Base-by-base conservation (phyloP, 2,888 invertebrate species). In the Antheraea assamensis region DNA sequence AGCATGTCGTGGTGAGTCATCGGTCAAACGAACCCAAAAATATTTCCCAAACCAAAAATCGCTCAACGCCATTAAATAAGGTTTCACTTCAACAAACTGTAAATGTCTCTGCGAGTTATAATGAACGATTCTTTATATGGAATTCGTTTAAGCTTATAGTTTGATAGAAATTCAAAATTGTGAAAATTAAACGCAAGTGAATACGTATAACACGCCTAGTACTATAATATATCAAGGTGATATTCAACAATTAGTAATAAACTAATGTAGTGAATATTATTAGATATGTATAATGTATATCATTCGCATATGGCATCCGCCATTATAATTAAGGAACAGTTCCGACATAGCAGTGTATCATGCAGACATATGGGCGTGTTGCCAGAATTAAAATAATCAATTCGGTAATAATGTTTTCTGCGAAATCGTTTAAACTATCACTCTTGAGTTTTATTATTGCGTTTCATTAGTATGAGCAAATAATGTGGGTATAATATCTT, bases 311-410 rank as follows among this genome's bases (percentile, higher is more conserved):
- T 27, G 61, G 61, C 61, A 61, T 61, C 61, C 17, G 3, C 27
- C 27, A 61, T 61, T 30, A 61, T 61, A 61, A 61, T 61, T 61
- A 61, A 30, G 27, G 27, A 61, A 61, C 27, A 61, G 27, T 61
- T 61, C 27, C 27, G 61, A 61, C 27, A 27, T 27, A 61, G 61
- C 61, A 27, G 15, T 61, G 61, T 61, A 61, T 61, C 61, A 61
- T 61, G 27, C 27, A 61, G 27, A 61, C 61, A 27, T 61, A 61
- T 61, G 27, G 61, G 61, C 61, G 61, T 61, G 61, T 17, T 61
- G 61, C 61, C 61, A 61, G 61, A 61, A 61, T 27, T 2, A 61
- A 61, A 30, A 61, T 61, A 17, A 61, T 27, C 61, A 61, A 61
- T 61, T 61, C 27, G 7, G 61, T 61, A 61, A 27, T 61, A 61